A percentile compares a stretch with the other conserved stretches of the same genome.
These are phyloP conservation scores for Leptinotarsa tumamoca DNA, from an alignment of 2,888 invertebrate genomes.

Conservation along the genomic window DNA sequence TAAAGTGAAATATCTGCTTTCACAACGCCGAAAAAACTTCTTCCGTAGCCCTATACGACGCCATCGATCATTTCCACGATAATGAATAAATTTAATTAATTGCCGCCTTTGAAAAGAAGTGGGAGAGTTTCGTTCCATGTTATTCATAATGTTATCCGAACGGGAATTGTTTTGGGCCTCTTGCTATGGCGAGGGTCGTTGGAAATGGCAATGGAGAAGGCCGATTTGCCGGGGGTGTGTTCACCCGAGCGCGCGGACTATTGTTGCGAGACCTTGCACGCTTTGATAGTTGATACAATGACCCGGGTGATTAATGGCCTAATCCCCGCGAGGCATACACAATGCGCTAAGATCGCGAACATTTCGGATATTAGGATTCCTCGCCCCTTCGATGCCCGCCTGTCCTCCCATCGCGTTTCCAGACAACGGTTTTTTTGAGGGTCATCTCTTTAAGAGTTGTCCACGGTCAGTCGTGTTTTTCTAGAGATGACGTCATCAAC, in stretches of 20 bases:
- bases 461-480: conserved; percentile 31
- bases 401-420: conserved; percentile 43
- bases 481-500: background rate
- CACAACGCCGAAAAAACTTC: conserved; percentile 5
- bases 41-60: conserved; percentile 13
- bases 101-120: conserved; percentile 33
- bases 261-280: conserved; percentile 67
- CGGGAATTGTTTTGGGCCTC: conserved; percentile 46
- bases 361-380: conserved; percentile 69
- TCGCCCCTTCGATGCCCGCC: conserved; percentile 52
- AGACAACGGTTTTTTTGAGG: conserved; percentile 34
- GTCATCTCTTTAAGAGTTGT: conserved; percentile 15
- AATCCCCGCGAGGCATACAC: conserved; percentile 68
- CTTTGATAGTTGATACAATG: conserved; percentile 70
- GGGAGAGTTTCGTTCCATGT: conserved; percentile 33
- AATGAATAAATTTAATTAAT: conserved; percentile 44
- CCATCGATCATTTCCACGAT: conserved; percentile 35
- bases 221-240: conserved; percentile 57
- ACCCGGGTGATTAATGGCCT: conserved; percentile 68
- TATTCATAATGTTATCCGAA: conserved; percentile 45
- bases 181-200: conserved; percentile 19
- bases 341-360: conserved; percentile 67
- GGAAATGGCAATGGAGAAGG: conserved; percentile 25
- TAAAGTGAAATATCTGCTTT: conserved; percentile 6
- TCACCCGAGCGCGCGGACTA: conserved; percentile 63